Percentiles rank a stretch among this genome's conserved stretches.
These are phyloP conservation scores for Herpetotheres cachinnans DNA, from an alignment of 2,113 vertebrate species.

Conservation along the genomic window DNA sequence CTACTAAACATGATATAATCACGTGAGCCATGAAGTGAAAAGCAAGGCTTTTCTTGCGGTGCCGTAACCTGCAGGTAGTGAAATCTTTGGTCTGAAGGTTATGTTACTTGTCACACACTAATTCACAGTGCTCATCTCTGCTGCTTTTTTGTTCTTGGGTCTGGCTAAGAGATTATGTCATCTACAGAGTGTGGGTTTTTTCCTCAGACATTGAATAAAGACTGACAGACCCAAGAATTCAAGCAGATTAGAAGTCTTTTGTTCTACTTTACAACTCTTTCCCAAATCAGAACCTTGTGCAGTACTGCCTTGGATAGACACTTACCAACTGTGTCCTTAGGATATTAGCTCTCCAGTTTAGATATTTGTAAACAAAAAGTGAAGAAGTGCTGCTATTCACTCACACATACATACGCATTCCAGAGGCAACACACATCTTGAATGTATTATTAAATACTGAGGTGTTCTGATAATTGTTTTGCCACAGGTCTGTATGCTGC, in stretches of 20 bases:
- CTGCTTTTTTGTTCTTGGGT: not conserved
- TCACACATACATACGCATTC: not conserved
- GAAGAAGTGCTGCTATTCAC: not conserved
- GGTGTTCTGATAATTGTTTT: not conserved
- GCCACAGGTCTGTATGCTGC: not conserved
- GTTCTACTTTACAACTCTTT: not conserved
- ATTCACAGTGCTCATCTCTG: not conserved
- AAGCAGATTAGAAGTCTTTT: not conserved
- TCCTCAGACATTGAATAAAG: not conserved
- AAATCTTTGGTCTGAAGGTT: not conserved
- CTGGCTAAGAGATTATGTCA: not conserved
- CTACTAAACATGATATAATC: not conserved
- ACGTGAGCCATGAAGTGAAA: not conserved
- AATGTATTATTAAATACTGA: not conserved
- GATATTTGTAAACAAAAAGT: not conserved
- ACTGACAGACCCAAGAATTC: not conserved
- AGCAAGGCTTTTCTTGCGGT: not conserved
- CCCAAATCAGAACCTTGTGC: not conserved
- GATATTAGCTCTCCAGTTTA: not conserved
- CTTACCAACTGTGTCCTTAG: not conserved
- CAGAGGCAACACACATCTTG: not conserved
- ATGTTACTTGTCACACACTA: not conserved
- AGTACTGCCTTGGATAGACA: not conserved
- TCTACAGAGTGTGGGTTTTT: not conserved
- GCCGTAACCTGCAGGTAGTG: not conserved